These are phyloP conservation scores for Marmota flaviventris DNA, from an alignment of 2,113 vertebrate genomes.

Conservation along the genomic window DNA sequence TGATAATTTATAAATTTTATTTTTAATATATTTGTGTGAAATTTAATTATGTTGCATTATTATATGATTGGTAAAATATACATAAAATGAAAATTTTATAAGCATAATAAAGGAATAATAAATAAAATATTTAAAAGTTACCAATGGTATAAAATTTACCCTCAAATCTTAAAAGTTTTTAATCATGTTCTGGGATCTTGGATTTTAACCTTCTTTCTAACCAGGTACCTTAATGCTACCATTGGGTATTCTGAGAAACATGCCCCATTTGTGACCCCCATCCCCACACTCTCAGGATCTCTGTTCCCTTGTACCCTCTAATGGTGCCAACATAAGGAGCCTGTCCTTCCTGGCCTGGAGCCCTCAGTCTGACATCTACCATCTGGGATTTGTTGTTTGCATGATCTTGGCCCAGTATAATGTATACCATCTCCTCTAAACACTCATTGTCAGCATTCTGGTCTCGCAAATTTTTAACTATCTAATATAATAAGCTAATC, in stretches of 20 bases:
- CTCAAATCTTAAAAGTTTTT: neutral
- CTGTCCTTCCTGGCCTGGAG: neutral
- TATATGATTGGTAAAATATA: neutral
- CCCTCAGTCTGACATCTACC: neutral
- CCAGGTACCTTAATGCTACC: neutral
- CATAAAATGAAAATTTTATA: neutral
- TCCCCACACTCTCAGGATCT: neutral
- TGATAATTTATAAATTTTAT: neutral
- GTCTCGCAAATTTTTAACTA: constrained; percentile 31
- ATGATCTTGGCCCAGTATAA: neutral
- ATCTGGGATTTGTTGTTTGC: neutral
- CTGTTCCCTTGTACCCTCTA: neutral
- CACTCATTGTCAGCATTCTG: constrained; percentile 26
- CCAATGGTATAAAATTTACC: neutral
- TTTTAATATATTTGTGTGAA: neutral
- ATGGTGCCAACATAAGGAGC: neutral
- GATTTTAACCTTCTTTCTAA: neutral
- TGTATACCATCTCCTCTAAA: neutral
- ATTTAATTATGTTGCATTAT: neutral
- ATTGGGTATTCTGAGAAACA: neutral
- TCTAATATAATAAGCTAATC: neutral
- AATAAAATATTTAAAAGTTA: neutral
- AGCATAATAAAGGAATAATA: neutral
- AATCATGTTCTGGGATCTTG: neutral
- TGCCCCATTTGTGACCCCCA: neutral